Base-by-base conservation (phyloP, 2,797 vertebrate genomes). In the Coregonus suidteri region DNA sequence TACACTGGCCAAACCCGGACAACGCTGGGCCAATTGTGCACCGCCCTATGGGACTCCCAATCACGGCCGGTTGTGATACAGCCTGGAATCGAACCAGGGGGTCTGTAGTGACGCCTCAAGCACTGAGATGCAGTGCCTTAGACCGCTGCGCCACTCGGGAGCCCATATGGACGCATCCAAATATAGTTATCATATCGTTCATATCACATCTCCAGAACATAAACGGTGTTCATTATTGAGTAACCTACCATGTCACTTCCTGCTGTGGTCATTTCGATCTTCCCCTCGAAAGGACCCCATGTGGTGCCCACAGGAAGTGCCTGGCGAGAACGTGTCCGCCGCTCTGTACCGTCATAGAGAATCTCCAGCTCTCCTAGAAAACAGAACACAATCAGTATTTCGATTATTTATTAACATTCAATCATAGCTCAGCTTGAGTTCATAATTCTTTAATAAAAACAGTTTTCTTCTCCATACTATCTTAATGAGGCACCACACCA, bases 261-360 rank as follows among this genome's bases (percentile, higher is more conserved):
- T 82, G 76, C 78, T n/a, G 80, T 52, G 51, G 75, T 41, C 30
- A 9, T 54, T 35, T 85, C 77, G 2, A 85, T 81, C 71, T 81
- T 85, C 25, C 86, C 86, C 20, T 77, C 34, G 69, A 79, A 87
- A 54, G 86, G 86, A 15, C 86, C 86, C 86, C 86, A 87, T 4
- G 82, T 84, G 82, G 80, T 79, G 15, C 82, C 86, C 30, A 82
- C 68, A 35, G 79, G 68, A 77, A 87, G 80, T 34, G 68, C 74
- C 65, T 84, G 86, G 70, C 68, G 78, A 47, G 75, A 84, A 47
- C 74, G 70, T 30, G 81, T 70, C 15, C 56, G 71, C 75, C 41
- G 77, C 25, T 79, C 82, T 6, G 68, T 67, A 73, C 69, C 75
- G 41, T 75, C 78, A 67, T 35, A 30, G 11, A 80, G 30, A 68